Evolutionary conservation across 2,113 vertebrate genomes (phyloP).

Genomic region (Chaetops frenatus): DNA sequence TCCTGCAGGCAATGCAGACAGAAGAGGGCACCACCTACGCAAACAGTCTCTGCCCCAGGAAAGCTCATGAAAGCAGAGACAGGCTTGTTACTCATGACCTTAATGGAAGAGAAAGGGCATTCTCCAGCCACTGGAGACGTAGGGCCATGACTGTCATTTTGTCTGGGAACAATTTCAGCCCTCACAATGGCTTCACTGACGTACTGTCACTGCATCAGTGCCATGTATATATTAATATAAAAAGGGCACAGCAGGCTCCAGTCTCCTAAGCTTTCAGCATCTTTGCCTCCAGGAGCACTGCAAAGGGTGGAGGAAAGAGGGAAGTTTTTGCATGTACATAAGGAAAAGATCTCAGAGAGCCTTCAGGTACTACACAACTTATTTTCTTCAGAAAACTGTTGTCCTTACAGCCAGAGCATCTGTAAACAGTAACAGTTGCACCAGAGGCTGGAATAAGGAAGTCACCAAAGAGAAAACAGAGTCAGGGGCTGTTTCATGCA

Average conservation of each 20-base stretch:
- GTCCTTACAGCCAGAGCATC: neutral
- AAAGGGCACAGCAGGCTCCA: neutral
- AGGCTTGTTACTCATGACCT: neutral
- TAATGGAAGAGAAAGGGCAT: neutral
- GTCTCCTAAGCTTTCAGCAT: neutral
- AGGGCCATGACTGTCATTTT: neutral
- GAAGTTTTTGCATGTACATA: neutral
- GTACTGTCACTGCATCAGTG: neutral
- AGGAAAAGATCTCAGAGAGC: neutral
- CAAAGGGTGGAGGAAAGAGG: neutral
- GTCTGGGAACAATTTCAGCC: neutral
- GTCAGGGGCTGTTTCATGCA: neutral
- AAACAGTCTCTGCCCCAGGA: neutral
- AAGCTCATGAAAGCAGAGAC: neutral
- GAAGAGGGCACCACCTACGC: neutral
- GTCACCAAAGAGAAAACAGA: neutral
- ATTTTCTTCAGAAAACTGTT: neutral
- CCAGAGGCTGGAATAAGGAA: neutral
- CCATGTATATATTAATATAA: neutral
- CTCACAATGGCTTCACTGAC: neutral
- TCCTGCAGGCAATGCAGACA: neutral
- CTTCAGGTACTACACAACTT: neutral
- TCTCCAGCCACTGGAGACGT: neutral
- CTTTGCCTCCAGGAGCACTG: neutral
- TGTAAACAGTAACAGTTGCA: neutral